These are phyloP conservation scores for Pheosia tremula DNA, from an alignment of 2,888 invertebrate species.

Conservation along the genomic window DNA sequence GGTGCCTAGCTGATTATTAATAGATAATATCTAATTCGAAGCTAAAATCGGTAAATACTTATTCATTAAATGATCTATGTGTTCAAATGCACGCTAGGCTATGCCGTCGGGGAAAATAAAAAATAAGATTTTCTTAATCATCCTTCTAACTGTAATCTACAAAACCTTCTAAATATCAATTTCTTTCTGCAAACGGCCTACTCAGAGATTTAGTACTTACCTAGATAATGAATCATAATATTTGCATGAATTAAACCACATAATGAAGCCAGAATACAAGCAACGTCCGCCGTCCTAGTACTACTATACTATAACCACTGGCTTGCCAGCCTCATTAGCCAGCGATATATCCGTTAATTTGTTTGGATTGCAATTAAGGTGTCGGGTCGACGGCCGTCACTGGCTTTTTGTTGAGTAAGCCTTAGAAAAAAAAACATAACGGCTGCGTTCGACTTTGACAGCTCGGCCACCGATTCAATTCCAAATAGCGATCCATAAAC, in stretches of 20 bases:
- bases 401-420: slow-evolving; percentile 54
- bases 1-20: no score
- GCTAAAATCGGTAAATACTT: no score
- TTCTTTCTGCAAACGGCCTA: slow-evolving; percentile 10
- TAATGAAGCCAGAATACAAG: slow-evolving; percentile 11
- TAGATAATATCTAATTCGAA: no score
- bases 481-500: slow-evolving; percentile 35
- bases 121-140: no score
- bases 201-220: slow-evolving; percentile 15
- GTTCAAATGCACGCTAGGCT: no score
- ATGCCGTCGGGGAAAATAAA: no score
- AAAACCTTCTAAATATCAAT: neutral
- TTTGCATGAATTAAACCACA: slow-evolving; percentile 15
- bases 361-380: slow-evolving; percentile 79
- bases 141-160: neutral
- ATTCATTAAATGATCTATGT: no score
- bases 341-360: slow-evolving; percentile 75
- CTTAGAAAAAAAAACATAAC: slow-evolving; percentile 38
- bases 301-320: slow-evolving; percentile 15
- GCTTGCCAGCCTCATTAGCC: slow-evolving; percentile 62
- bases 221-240: slow-evolving; percentile 19
- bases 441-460: slow-evolving; percentile 47
- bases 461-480: slow-evolving; percentile 46
- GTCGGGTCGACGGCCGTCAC: slow-evolving; percentile 66
- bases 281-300: slow-evolving; percentile 24